Conservation (phyloP, 1,140 invertebrate genomes). For the Macrocentrus cingulum region DNA sequence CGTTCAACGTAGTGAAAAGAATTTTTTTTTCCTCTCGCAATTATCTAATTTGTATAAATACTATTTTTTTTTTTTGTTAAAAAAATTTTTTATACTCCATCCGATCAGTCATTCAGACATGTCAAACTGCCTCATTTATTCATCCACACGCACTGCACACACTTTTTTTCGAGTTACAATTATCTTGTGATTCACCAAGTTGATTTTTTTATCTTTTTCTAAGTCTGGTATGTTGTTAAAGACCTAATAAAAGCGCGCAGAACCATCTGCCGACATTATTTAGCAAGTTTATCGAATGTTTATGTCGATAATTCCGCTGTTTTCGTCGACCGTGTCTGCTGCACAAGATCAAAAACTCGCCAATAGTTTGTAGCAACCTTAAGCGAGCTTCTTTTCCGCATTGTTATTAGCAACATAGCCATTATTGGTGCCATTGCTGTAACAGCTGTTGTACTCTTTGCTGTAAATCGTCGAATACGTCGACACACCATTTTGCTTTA, state of each 20-base stretch:
- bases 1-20: conserved; percentile 19
- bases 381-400: conserved; percentile 54
- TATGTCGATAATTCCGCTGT: too few species aligned
- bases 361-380: too few species aligned
- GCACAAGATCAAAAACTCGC: too few species aligned
- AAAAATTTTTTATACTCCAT: conserved; percentile 11
- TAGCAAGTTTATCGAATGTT: too few species aligned
- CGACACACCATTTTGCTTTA: conserved; percentile 52
- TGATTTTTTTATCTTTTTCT: not conserved
- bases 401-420: conserved; percentile 64
- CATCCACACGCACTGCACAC: not conserved
- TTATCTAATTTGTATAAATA: conserved; percentile 34
- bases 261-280: too few species aligned
- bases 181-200: not conserved
- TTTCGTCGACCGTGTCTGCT: too few species aligned
- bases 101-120: not conserved
- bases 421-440: conserved; percentile 69
- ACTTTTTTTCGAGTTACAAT: not conserved
- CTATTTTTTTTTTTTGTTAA: conserved; percentile 19
- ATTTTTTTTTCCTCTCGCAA: conserved; percentile 18
- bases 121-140: not conserved
- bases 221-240: not conserved
- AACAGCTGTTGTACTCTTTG: conserved; percentile 66
- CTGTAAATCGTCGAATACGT: conserved; percentile 65
- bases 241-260: too few species aligned